Conservation (phyloP, 2,888 invertebrate genomes). For the Steinernema carpocapsae region DNA sequence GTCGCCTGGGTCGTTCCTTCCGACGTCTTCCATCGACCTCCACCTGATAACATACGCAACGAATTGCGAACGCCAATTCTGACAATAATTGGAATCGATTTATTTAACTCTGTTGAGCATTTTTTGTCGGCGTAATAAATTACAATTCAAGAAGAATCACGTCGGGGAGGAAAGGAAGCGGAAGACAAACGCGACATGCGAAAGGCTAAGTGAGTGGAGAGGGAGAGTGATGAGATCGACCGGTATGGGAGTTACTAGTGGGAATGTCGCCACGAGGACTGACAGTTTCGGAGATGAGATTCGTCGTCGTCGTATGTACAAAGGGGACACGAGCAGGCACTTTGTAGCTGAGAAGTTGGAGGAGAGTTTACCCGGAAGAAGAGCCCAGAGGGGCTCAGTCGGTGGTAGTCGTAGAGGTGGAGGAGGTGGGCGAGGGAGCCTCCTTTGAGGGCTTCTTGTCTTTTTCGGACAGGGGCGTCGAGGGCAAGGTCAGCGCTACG, state of each 20-base stretch:
- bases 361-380: slow-evolving; percentile 17
- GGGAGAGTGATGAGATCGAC: slow-evolving; percentile 20
- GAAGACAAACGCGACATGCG: slow-evolving; percentile 15
- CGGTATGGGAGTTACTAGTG: slow-evolving; percentile 11
- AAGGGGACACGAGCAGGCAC: slow-evolving; percentile 15
- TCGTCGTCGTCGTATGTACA: slow-evolving; percentile 35
- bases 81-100: slow-evolving; percentile 4
- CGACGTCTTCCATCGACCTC: neutral
- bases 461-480: slow-evolving; percentile 32
- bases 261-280: neutral
- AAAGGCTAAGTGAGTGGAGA: slow-evolving; percentile 21
- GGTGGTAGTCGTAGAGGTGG: neutral
- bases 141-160: slow-evolving; percentile 34
- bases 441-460: slow-evolving; percentile 18
- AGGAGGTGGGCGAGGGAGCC: neutral
- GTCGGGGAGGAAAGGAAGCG: neutral
- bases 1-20: neutral
- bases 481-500: slow-evolving; percentile 40
- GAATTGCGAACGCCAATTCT: neutral
- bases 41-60: neutral
- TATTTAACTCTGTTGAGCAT: slow-evolving; percentile 27
- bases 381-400: neutral
- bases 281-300: slow-evolving; percentile 34
- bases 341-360: neutral
- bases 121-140: slow-evolving; percentile 4